These are phyloP conservation scores for Eilema depressum DNA, from an alignment of 2,888 invertebrate species.

Conservation along the genomic window DNA sequence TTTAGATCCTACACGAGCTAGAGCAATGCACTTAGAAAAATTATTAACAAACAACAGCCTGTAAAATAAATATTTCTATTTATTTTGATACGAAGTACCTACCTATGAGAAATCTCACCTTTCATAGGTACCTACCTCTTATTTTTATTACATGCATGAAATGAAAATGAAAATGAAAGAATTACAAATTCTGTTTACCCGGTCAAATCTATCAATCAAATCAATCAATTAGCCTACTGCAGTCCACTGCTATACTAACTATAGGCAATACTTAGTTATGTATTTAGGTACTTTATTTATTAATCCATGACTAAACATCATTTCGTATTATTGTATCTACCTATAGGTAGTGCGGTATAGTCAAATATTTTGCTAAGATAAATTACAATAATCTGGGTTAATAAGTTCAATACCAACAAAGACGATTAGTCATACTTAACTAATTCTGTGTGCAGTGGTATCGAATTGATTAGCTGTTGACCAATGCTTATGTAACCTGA, in stretches of 20 bases:
- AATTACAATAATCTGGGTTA: conserved; percentile 22
- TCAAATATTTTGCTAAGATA: conserved; percentile 12
- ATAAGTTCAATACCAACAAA: conserved; percentile 28
- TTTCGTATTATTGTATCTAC: background rate
- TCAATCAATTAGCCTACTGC: too few relatives aligned
- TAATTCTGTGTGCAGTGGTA: conserved; percentile 25
- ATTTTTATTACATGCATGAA: too few relatives aligned
- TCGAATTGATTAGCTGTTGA: conserved; percentile 28
- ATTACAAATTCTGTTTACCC: background rate
- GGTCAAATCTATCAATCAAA: too few relatives aligned
- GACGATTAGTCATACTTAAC: conserved; percentile 25
- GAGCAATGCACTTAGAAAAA: too few relatives aligned
- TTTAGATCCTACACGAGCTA: too few relatives aligned
- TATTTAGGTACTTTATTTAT: background rate
- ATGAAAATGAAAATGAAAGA: background rate
- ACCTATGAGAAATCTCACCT: too few relatives aligned
- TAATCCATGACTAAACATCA: background rate
- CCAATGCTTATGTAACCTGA: conserved; percentile 27
- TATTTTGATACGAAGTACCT: background rate
- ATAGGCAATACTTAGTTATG: too few relatives aligned
- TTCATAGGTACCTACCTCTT: too few relatives aligned
- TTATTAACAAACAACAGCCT: too few relatives aligned
- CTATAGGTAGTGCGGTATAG: background rate
- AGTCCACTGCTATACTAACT: too few relatives aligned
- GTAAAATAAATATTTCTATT: background rate